Evolutionary conservation across 2,888 invertebrate genomes (phyloP).

Genomic region (Torymus texanus): DNA sequence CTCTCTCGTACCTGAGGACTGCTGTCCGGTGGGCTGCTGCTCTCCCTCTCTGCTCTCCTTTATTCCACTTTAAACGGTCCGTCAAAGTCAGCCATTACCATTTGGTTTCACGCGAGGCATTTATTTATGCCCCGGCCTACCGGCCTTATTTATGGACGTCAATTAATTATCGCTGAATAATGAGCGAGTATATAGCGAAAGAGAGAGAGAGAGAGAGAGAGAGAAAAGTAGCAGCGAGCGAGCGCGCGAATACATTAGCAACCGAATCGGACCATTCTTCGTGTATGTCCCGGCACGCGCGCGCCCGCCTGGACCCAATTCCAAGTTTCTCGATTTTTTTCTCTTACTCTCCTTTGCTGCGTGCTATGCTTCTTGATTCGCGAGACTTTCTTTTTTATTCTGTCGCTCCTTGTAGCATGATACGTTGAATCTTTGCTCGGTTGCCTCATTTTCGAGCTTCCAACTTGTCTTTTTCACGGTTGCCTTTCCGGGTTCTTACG

Average conservation of each 20-base stretch:
- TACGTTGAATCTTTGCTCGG: too few species aligned
- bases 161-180: conserved; percentile 75
- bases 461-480: too few species aligned
- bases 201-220: conserved; percentile 22
- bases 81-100: conserved; percentile 74
- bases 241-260: conserved; percentile 69
- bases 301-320: neutral
- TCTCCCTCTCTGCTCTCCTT: conserved; percentile 62
- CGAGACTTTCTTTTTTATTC: neutral
- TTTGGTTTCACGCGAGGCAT: conserved; percentile 73
- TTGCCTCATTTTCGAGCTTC: too few species aligned
- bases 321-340: neutral
- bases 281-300: neutral
- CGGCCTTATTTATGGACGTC: conserved; percentile 72
- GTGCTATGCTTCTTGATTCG: too few species aligned
- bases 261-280: conserved; percentile 70
- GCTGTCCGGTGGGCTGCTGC: conserved; percentile 47
- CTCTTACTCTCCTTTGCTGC: neutral
- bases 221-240: neutral
- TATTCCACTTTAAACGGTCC: conserved; percentile 74
- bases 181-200: conserved; percentile 66
- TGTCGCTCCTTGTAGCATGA: too few species aligned
- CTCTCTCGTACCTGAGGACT: conserved; percentile 15
- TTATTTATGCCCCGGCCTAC: conserved; percentile 70
- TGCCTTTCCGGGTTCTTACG: too few species aligned